A percentile compares a stretch with the other conserved stretches of the same genome.
These are phyloP conservation scores for Kryptolebias marmoratus DNA, from an alignment of 2,113 vertebrate genomes.

Conservation along the genomic window DNA sequence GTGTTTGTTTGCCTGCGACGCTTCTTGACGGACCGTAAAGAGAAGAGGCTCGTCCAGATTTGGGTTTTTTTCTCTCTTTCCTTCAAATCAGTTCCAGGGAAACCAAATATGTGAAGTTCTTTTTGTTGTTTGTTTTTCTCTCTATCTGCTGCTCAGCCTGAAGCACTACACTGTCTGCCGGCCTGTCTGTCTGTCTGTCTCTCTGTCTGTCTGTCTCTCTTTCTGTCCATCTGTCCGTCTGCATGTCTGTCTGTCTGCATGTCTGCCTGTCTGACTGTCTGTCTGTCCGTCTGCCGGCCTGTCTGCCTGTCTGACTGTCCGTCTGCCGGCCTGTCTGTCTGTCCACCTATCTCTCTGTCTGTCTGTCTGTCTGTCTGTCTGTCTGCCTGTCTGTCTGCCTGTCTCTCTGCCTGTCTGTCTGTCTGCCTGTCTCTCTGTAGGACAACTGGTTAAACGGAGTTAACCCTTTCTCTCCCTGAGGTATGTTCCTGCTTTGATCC, in stretches of 20 bases:
- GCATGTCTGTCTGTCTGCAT: conserved; percentile 44
- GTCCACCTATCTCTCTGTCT: too few species aligned
- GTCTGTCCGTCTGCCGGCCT: conserved; percentile 39
- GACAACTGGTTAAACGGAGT: conserved; percentile 75
- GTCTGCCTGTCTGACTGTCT: conserved; percentile 35
- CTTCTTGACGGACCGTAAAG: conserved; percentile 54
- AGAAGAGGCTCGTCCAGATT: conserved; percentile 63
- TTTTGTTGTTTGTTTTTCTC: not conserved
- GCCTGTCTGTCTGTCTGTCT: conserved; percentile 36
- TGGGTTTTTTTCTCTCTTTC: conserved; percentile 28
- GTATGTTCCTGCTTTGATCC: conserved; percentile 77
- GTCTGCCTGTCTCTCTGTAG: conserved; percentile 55
- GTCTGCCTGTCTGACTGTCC: conserved; percentile 34
- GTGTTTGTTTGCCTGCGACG: conserved; percentile 52
- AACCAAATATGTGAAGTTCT: conserved; percentile 57
- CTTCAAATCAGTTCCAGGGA: conserved; percentile 61
- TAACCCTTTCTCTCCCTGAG: conserved; percentile 74
- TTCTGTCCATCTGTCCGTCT: not conserved
- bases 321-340: conserved; percentile 48
- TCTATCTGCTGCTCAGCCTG: conserved; percentile 41
- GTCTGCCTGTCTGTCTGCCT: conserved; percentile 51
- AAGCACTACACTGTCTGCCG: conserved; percentile 51
- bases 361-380: conserved; percentile 37
- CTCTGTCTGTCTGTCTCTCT: conserved; percentile 18
- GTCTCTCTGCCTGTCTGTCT: conserved; percentile 36